phyloP scores from a whole-genome alignment of 2,888 invertebrate genomes.

The Allygus modestus region DNA sequence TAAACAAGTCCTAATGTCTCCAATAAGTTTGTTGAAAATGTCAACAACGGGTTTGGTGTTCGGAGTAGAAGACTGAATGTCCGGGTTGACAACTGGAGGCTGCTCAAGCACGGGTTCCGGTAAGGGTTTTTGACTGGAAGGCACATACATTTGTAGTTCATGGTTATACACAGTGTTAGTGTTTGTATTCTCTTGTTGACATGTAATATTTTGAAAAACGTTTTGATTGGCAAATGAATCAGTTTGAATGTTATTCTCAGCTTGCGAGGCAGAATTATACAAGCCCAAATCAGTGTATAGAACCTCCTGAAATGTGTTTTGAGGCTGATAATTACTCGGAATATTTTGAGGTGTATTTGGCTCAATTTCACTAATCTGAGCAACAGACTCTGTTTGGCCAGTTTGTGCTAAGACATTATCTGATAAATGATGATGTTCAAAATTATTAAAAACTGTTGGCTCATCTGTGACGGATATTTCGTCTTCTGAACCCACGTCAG shows the following conservation, averaged over 20 bases:
- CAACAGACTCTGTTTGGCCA: background rate
- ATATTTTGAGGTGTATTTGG: background rate
- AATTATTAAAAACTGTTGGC: background rate
- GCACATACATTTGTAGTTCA: background rate
- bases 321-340: background rate
- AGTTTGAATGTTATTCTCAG: background rate
- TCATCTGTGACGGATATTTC: slow-evolving; percentile 8
- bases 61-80: background rate
- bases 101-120: background rate
- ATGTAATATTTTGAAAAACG: background rate
- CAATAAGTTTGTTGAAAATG: background rate
- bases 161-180: background rate
- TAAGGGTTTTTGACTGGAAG: background rate
- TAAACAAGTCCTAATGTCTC: background rate
- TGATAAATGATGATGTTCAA: background rate
- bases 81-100: background rate
- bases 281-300: background rate
- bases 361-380: background rate
- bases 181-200: background rate
- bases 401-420: background rate
- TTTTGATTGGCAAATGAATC: background rate
- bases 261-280: background rate
- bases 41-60: background rate
- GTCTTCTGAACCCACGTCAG: background rate
- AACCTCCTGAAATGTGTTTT: background rate